Evolutionary conservation across 2,113 vertebrate genomes (phyloP), one percentile per base, ranked within the genome.

Genomic region (Myrmophylax atrothorax): DNA sequence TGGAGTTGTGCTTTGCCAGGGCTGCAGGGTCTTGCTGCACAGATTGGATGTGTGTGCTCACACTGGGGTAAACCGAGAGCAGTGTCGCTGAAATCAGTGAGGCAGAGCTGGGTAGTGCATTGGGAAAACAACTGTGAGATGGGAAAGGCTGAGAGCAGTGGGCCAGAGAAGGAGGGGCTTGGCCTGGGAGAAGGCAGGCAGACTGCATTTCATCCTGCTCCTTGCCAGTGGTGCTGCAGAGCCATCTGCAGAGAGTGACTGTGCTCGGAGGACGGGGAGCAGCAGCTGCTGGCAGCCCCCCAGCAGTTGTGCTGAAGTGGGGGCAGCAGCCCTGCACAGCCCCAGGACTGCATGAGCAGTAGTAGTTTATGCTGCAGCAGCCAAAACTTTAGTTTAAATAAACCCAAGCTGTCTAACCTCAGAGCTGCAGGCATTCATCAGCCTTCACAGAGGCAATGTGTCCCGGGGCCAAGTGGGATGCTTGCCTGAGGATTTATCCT

Each of bases 321-420:
- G 66, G 86, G 83, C 33, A 69, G 87, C 62, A 96, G 90, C 82
- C 29, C 87, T 87, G 84, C 67, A 37, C 87, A 96, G 90, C 79
- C 92, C 44, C 2, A 86, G 70, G 84, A 62, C 62, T 96, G 70
- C 67, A 53, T 22, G 24, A 95, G 94, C 94, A 92, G 90, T 93
- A 96, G 88, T 94, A 95, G 76, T 94, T 96, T 95, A 89, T 84
- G 76, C 83, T 97, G 85, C 90, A 94, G 93, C 87, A 94, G 96
- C 94, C 95, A 95, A 93, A 86, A 91, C 79, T 88, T 95, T 12
- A 67, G 35, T 95, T 96, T 93, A 96, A 97, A 95, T 89, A 94
- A 96, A 96, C 88, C 52, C 52, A 95, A 93, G 60, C 92, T 94
- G 92, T 90, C 85, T 91, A 93, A 95, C 75, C 82, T 91, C 91